phyloP scores from a whole-genome alignment of 2,797 vertebrate genomes.

The Nasua narica region DNA sequence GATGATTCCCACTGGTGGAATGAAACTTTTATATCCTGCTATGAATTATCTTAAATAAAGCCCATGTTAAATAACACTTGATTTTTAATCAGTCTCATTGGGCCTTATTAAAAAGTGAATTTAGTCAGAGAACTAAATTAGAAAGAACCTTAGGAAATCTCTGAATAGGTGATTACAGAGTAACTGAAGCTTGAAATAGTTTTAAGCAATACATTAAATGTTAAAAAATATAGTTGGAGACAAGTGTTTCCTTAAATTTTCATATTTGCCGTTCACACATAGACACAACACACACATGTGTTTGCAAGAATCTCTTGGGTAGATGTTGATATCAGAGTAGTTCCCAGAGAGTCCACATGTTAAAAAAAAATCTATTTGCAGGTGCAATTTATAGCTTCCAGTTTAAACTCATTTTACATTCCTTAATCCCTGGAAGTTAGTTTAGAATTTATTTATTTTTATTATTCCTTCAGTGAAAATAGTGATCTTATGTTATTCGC shows the following conservation, averaged over 20 bases:
- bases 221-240: background rate
- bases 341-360: background rate
- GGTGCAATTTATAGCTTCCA: background rate
- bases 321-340: background rate
- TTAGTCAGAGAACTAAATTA: slow-evolving; percentile 56
- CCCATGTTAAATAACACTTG: background rate
- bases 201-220: slow-evolving; percentile 28
- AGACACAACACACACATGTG: background rate
- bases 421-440: background rate
- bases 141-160: slow-evolving; percentile 6
- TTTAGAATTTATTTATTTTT: background rate
- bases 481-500: background rate
- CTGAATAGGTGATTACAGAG: slow-evolving; percentile 38
- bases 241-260: background rate
- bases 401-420: background rate
- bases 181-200: slow-evolving; percentile 32
- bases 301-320: background rate
- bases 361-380: background rate
- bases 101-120: slow-evolving; percentile 65
- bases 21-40: slow-evolving; percentile 53
- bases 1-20: slow-evolving; percentile 43
- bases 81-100: slow-evolving; percentile 70
- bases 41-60: slow-evolving; percentile 49
- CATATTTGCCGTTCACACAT: background rate
- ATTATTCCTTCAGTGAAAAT: background rate